Conservation (phyloP, 2,888 invertebrate species). For the Neelides folsomi region DNA sequence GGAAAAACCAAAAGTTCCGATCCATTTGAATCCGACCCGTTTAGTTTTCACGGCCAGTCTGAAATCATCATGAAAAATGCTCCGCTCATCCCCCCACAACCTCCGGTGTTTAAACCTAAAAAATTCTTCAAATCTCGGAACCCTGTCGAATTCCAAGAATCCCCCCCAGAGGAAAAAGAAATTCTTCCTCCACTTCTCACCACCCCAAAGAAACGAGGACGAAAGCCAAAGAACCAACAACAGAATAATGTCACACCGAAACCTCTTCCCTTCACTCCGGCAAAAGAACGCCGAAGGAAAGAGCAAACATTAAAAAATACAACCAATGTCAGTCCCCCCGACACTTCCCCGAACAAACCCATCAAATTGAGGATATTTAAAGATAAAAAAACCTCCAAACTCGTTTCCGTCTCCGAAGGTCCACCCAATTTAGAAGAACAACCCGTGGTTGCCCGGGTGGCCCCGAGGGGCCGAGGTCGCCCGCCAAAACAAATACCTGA, state of each 20-base stretch:
- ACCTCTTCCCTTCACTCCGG: conserved; percentile 1
- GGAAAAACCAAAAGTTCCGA: background rate
- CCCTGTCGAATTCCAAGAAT: conserved; percentile 24
- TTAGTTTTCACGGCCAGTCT: too few relatives aligned
- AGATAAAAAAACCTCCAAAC: conserved; percentile 41
- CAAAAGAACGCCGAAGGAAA: background rate
- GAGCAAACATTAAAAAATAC: conserved; percentile 5
- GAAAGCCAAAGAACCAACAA: too few relatives aligned
- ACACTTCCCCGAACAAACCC: too few relatives aligned
- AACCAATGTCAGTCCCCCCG: conserved; percentile 13
- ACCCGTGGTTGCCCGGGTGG: background rate
- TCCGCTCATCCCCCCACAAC: conserved; percentile 1
- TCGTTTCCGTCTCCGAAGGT: conserved; percentile 33
- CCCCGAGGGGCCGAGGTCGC: background rate
- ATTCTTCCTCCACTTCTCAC: conserved; percentile 9
- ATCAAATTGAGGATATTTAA: conserved; percentile 79
- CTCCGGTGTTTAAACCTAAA: conserved; percentile 49
- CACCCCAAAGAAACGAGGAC: conserved; percentile 6
- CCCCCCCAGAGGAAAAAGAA: conserved; percentile 10
- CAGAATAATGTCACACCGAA: too few relatives aligned
- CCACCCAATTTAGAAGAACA: conserved; percentile 15
- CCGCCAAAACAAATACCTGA: background rate
- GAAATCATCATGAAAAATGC: background rate
- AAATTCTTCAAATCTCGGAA: conserved; percentile 67
- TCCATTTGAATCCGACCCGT: too few relatives aligned